Evolutionary conservation across 1,140 invertebrate genomes (phyloP).

Genomic region (Triops longicaudatus): DNA sequence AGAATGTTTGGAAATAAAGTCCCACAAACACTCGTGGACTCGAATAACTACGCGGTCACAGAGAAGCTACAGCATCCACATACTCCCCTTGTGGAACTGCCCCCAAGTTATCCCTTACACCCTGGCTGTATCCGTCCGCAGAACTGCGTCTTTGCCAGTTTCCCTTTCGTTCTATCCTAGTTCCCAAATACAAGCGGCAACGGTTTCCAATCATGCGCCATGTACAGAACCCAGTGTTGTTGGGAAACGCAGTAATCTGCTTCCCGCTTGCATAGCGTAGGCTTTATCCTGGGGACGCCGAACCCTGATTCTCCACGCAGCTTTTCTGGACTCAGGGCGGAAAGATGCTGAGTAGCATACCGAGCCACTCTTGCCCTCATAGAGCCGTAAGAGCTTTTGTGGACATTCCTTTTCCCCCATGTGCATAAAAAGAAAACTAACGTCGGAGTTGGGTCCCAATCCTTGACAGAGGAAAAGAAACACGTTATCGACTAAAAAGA

Average conservation of each 20-base stretch:
- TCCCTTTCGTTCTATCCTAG: neutral
- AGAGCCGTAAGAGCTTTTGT: neutral
- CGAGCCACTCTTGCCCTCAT: neutral
- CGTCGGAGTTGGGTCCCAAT: too few species aligned
- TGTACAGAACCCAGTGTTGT: neutral
- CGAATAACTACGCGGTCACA: neutral
- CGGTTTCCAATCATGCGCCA: conserved; percentile 11
- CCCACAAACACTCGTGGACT: neutral
- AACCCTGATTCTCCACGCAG: neutral
- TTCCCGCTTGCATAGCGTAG: neutral
- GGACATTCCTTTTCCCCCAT: neutral
- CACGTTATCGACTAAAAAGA: too few species aligned
- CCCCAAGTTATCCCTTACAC: neutral
- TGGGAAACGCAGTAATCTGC: neutral
- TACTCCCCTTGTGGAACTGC: neutral
- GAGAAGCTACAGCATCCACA: neutral
- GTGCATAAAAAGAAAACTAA: neutral
- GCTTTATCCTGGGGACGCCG: too few species aligned
- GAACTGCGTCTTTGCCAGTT: neutral
- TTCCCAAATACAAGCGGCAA: neutral
- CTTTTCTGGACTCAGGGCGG: too few species aligned
- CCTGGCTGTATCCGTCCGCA: neutral
- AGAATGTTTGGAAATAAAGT: too few species aligned
- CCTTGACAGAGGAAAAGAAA: too few species aligned
- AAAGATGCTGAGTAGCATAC: conserved; percentile 3